Conservation (phyloP, 1,140 invertebrate species). For the Microvelia longipes region DNA sequence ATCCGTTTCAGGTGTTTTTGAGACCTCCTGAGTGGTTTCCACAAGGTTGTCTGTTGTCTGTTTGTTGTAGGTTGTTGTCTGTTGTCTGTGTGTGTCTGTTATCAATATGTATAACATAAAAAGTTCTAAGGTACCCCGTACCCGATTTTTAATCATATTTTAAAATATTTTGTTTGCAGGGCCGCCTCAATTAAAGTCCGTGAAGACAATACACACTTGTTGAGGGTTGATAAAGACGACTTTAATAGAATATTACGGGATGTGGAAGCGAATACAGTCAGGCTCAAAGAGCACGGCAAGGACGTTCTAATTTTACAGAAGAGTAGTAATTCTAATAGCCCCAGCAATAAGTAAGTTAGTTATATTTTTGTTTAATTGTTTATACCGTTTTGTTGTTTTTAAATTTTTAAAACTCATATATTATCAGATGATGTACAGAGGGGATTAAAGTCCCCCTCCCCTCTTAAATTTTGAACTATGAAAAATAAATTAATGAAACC, state of each 20-base stretch:
- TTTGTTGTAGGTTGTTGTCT: too few species aligned
- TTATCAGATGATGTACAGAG: neutral
- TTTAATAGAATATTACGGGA: conserved; percentile 72
- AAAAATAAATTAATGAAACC: too few species aligned
- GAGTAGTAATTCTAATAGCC: conserved; percentile 29
- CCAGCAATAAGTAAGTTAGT: conserved; percentile 11
- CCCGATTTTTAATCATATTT: neutral
- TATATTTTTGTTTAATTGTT: neutral
- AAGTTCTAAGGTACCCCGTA: too few species aligned
- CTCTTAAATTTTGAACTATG: too few species aligned
- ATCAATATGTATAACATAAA: too few species aligned
- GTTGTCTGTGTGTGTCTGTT: too few species aligned
- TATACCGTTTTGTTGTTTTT: neutral
- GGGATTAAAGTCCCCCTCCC: neutral
- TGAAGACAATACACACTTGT: conserved; percentile 72
- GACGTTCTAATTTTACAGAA: conserved; percentile 73
- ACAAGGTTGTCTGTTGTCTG: too few species aligned
- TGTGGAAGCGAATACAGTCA: conserved; percentile 75
- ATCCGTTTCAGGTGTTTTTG: too few species aligned
- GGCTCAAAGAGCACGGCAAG: conserved; percentile 72
- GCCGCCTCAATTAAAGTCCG: conserved; percentile 69
- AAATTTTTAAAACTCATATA: neutral
- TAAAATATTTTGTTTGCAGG: conserved; percentile 31
- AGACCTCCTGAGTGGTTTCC: too few species aligned
- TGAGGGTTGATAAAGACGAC: conserved; percentile 74